These are phyloP conservation scores for Eutolmus rufibarbis DNA, from an alignment of 2,888 invertebrate genomes.

Conservation along the genomic window DNA sequence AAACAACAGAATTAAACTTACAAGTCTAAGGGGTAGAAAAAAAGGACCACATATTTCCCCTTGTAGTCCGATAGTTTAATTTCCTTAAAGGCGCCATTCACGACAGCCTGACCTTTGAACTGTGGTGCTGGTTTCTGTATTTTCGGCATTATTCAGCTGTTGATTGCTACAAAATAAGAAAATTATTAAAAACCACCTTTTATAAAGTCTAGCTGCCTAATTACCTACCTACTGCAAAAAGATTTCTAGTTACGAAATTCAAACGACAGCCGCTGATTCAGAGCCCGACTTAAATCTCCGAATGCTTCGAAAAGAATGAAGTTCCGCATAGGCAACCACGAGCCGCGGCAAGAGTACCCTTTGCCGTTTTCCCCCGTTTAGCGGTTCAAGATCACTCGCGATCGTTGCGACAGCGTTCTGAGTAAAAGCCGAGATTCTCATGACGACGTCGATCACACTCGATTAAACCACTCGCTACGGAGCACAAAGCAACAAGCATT, in stretches of 20 bases:
- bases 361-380: neutral
- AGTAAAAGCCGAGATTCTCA: neutral
- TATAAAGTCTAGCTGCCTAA: neutral
- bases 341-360: neutral
- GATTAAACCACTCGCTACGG: neutral
- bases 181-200: neutral
- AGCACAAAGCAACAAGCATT: neutral
- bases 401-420: neutral
- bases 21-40: slow-evolving; percentile 92
- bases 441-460: neutral
- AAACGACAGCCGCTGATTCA: neutral
- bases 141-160: slow-evolving; percentile 16
- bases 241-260: neutral
- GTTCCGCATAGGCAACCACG: slow-evolving; percentile 9
- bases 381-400: neutral
- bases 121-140: slow-evolving; percentile 82
- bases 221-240: neutral
- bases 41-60: slow-evolving; percentile 90
- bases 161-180: neutral
- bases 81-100: slow-evolving; percentile 81
- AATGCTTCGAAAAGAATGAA: slow-evolving; percentile 5
- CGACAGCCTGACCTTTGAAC: slow-evolving; percentile 87
- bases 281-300: neutral
- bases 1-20: neutral
- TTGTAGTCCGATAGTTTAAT: slow-evolving; percentile 77